These are phyloP conservation scores for Drosophila ogumai DNA, from an alignment of 1,140 invertebrate species.

Conservation along the genomic window DNA sequence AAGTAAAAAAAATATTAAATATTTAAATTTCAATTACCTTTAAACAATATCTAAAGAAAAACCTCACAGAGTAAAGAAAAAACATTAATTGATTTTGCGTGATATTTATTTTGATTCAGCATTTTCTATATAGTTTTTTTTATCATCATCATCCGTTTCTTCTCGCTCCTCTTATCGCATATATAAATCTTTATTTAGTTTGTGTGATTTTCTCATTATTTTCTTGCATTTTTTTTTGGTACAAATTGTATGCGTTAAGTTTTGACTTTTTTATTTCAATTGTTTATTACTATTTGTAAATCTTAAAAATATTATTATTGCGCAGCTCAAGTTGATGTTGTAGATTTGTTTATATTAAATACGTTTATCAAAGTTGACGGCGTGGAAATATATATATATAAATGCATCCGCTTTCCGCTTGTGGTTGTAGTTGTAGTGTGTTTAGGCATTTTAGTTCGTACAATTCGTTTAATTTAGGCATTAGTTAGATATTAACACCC, in stretches of 20 bases:
- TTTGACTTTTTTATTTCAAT: constrained; percentile 44
- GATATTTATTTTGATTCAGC: constrained; percentile 78
- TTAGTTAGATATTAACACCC: constrained; percentile 35
- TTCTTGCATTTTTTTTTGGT: constrained; percentile 60
- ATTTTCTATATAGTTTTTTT: constrained; percentile 64
- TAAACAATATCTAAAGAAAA: neutral
- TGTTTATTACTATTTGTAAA: constrained; percentile 71
- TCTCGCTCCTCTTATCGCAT: constrained; percentile 55
- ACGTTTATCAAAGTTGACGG: constrained; percentile 74
- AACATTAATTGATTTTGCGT: constrained; percentile 54
- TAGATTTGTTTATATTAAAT: constrained; percentile 53
- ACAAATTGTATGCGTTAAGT: constrained; percentile 69
- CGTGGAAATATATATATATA: constrained; percentile 71
- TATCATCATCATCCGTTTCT: constrained; percentile 16
- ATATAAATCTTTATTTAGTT: constrained; percentile 63
- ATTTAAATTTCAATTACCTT: neutral
- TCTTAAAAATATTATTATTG: constrained; percentile 78
- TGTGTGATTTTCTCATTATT: constrained; percentile 57
- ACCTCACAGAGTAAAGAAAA: neutral
- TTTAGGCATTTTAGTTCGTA: constrained; percentile 57
- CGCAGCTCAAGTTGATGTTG: constrained; percentile 64
- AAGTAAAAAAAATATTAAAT: no score
- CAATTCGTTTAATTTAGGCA: constrained; percentile 48
- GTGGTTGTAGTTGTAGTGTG: constrained; percentile 60
- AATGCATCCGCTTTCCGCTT: constrained; percentile 74